Evolutionary conservation across 1,140 invertebrate genomes (phyloP).

Genomic region (Drosophila nikananu): DNA sequence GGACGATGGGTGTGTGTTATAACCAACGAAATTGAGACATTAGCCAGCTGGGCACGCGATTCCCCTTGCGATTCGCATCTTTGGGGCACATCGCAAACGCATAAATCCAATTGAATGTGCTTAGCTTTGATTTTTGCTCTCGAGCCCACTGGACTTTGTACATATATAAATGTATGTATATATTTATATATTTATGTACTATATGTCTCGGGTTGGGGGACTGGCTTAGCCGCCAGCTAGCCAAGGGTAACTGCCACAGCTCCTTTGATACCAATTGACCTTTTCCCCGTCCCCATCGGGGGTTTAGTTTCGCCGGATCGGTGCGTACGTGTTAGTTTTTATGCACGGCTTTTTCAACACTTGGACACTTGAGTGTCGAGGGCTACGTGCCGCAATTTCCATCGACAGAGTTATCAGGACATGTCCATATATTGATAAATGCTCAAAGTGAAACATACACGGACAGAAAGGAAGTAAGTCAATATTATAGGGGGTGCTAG

Average conservation of each 20-base stretch:
- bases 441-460: conserved; percentile 52
- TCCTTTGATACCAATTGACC: conserved; percentile 9
- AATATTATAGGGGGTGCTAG: background rate
- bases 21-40: conserved; percentile 64
- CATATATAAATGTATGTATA: background rate
- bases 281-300: background rate
- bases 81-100: conserved; percentile 77
- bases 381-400: conserved; percentile 73
- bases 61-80: conserved; percentile 26
- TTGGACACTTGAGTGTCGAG: conserved; percentile 70
- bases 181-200: conserved; percentile 1
- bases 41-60: conserved; percentile 61
- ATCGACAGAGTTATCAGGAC: conserved; percentile 72
- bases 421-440: conserved; percentile 81
- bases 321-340: conserved; percentile 78
- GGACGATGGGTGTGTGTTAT: background rate
- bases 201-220: conserved; percentile 1
- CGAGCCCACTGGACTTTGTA: conserved; percentile 20
- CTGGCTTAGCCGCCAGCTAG: conserved; percentile 46
- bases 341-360: conserved; percentile 71
- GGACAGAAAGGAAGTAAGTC: background rate
- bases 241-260: background rate
- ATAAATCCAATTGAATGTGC: conserved; percentile 84
- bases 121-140: conserved; percentile 82
- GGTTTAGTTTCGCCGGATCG: conserved; percentile 26